Evolutionary conservation across 1,140 invertebrate species (phyloP).

Genomic region (Odontomachus brunneus): DNA sequence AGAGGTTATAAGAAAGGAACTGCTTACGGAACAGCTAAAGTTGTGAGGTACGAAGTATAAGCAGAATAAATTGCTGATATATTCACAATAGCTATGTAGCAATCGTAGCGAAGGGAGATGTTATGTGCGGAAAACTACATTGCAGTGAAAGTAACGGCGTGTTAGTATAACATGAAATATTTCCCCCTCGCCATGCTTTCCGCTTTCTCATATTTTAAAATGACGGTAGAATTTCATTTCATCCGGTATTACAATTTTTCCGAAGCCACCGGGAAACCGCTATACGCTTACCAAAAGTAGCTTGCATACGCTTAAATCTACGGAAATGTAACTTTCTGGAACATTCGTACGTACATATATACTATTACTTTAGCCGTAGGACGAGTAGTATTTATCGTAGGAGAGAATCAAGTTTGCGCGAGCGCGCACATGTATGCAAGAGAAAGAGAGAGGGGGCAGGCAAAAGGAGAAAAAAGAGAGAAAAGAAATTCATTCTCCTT

Average conservation of each 20-base stretch:
- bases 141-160: slow-evolving; percentile 34
- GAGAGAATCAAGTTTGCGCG: slow-evolving; percentile 15
- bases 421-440: too few species aligned
- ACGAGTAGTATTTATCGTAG: neutral
- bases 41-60: neutral
- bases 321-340: slow-evolving; percentile 36
- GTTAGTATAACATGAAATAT: slow-evolving; percentile 36
- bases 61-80: slow-evolving; percentile 14
- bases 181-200: slow-evolving; percentile 7
- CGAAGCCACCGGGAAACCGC: slow-evolving; percentile 24
- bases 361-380: neutral
- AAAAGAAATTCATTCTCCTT: too few species aligned
- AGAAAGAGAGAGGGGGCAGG: too few species aligned
- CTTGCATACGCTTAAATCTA: slow-evolving; percentile 41
- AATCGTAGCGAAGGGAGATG: slow-evolving; percentile 13
- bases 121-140: slow-evolving; percentile 36
- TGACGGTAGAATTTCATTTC: slow-evolving; percentile 41
- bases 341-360: too few species aligned
- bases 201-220: slow-evolving; percentile 50
- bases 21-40: neutral
- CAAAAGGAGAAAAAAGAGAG: too few species aligned
- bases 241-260: slow-evolving; percentile 44
- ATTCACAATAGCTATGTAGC: neutral
- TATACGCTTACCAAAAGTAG: slow-evolving; percentile 38
- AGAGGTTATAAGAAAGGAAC: neutral